Percentiles rank a stretch among this genome's conserved stretches.
phyloP scores from a whole-genome alignment of 2,888 invertebrate species.

The Phengaris arion region DNA sequence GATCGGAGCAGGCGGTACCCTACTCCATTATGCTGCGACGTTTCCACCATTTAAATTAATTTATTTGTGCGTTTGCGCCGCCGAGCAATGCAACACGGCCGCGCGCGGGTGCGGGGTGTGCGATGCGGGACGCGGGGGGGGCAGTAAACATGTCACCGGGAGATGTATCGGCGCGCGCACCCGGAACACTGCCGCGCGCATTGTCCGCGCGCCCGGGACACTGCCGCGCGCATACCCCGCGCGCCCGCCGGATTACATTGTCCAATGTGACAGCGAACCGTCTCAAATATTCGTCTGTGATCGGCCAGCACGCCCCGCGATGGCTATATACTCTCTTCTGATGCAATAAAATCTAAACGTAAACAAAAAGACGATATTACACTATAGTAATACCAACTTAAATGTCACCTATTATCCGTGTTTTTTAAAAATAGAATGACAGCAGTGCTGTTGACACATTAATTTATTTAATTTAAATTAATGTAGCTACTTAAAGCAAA shows the following conservation, averaged over 20 bases:
- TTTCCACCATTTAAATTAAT: constrained; percentile 62
- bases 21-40: constrained; percentile 35
- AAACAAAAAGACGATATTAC: neutral
- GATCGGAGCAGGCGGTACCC: constrained; percentile 33
- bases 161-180: constrained; percentile 53
- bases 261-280: neutral
- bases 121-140: constrained; percentile 35
- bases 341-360: neutral
- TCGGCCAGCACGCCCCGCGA: neutral
- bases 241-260: constrained; percentile 23
- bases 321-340: neutral
- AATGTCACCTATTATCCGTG: neutral
- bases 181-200: constrained; percentile 34
- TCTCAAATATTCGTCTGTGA: neutral
- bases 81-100: constrained; percentile 53
- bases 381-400: neutral
- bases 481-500: too few species aligned
- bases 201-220: constrained; percentile 42
- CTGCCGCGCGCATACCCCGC: constrained; percentile 31
- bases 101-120: constrained; percentile 37
- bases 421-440: too few species aligned
- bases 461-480: too few species aligned
- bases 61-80: constrained; percentile 50
- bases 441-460: too few species aligned
- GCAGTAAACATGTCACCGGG: constrained; percentile 64